These are phyloP conservation scores for Ceramica pisi DNA, from an alignment of 2,888 invertebrate species.

Conservation along the genomic window DNA sequence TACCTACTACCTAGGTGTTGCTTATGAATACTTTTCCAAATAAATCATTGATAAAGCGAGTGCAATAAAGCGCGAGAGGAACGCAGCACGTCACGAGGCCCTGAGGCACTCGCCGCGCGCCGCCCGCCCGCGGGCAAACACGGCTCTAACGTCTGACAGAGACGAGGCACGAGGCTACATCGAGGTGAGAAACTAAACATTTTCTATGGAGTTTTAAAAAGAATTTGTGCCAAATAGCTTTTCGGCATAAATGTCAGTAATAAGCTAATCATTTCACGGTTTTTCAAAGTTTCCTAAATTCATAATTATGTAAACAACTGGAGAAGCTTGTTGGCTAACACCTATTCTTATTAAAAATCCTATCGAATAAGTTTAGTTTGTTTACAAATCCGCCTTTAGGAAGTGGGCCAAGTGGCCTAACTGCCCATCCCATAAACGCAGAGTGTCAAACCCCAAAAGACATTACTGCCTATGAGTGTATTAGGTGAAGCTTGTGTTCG, in stretches of 20 bases:
- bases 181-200: neutral
- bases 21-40: neutral
- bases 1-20: neutral
- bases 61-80: conserved; percentile 1
- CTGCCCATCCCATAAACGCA: too few species aligned
- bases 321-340: too few species aligned
- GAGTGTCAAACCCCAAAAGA: too few species aligned
- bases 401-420: too few species aligned
- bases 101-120: neutral
- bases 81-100: neutral
- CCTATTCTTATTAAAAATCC: too few species aligned
- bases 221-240: neutral
- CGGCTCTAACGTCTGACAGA: neutral
- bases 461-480: too few species aligned
- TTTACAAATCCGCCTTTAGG: too few species aligned
- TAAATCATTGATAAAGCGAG: conserved; percentile 25
- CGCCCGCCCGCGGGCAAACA: neutral
- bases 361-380: too few species aligned
- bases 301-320: too few species aligned
- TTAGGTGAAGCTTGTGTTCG: too few species aligned
- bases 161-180: neutral
- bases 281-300: too few species aligned
- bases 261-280: neutral
- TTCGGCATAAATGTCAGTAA: neutral
- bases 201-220: neutral